These are phyloP conservation scores for Falco novaeseelandiae DNA, from an alignment of 2,797 vertebrate genomes.

Conservation along the genomic window DNA sequence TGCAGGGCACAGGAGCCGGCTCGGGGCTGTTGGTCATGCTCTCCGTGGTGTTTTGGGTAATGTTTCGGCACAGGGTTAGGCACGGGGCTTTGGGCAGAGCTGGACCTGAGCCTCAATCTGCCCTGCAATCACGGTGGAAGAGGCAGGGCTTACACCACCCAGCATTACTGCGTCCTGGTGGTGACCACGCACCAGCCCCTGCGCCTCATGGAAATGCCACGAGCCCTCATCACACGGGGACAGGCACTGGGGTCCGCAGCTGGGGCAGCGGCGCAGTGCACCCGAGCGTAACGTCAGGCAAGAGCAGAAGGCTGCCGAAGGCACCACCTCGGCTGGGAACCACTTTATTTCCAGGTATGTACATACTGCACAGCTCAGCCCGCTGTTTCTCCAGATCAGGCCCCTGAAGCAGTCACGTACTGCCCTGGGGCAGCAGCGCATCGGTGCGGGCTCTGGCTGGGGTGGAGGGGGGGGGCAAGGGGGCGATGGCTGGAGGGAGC, in stretches of 20 bases:
- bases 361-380: background rate
- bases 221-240: background rate
- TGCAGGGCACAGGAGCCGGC: background rate
- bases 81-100: background rate
- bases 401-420: background rate
- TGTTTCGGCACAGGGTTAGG: background rate
- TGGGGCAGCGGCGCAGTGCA: rapidly evolving
- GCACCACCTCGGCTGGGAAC: background rate
- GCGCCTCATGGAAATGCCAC: background rate
- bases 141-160: background rate
- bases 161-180: rapidly evolving
- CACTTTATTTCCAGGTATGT: background rate
- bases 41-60: background rate
- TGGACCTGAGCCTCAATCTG: background rate
- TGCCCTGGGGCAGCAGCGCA: background rate
- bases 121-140: background rate
- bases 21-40: rapidly evolving
- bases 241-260: background rate
- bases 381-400: background rate
- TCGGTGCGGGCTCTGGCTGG: background rate
- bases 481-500: background rate
- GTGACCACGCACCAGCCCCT: background rate
- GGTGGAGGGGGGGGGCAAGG: background rate
- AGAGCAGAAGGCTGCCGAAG: background rate
- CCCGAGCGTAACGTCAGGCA: background rate